Evolutionary conservation across 2,113 vertebrate genomes (phyloP).

Genomic region (Oenanthe melanoleuca): DNA sequence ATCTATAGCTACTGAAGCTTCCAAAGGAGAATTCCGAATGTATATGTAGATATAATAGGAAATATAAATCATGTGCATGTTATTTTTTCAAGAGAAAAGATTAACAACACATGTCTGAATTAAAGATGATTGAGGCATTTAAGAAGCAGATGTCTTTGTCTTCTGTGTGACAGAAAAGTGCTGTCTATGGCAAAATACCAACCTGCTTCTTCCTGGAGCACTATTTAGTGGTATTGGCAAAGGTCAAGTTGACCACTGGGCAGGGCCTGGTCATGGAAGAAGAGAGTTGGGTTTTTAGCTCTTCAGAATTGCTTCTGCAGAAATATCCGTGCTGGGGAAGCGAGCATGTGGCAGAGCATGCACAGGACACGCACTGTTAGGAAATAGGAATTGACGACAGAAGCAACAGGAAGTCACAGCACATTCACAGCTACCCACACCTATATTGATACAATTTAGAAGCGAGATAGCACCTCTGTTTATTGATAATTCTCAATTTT

Average conservation of each 20-base stretch:
- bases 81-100: not conserved
- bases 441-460: not conserved
- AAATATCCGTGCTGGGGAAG: not conserved
- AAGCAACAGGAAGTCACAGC: not conserved
- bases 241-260: not conserved
- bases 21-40: not conserved
- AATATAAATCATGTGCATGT: not conserved
- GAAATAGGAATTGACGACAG: not conserved
- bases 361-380: fast-evolving
- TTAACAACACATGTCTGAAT: not conserved
- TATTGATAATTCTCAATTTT: not conserved
- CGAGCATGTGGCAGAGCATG: not conserved
- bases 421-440: not conserved
- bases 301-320: not conserved
- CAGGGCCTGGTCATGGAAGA: not conserved
- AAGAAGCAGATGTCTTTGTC: not conserved
- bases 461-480: not conserved
- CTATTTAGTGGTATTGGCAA: not conserved
- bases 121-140: not conserved
- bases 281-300: not conserved
- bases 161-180: not conserved
- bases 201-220: not conserved
- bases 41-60: not conserved
- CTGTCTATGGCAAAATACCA: not conserved
- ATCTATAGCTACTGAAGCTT: not conserved